Base-by-base conservation (phyloP, 2,888 invertebrate species). In the Hipparchia semele region DNA sequence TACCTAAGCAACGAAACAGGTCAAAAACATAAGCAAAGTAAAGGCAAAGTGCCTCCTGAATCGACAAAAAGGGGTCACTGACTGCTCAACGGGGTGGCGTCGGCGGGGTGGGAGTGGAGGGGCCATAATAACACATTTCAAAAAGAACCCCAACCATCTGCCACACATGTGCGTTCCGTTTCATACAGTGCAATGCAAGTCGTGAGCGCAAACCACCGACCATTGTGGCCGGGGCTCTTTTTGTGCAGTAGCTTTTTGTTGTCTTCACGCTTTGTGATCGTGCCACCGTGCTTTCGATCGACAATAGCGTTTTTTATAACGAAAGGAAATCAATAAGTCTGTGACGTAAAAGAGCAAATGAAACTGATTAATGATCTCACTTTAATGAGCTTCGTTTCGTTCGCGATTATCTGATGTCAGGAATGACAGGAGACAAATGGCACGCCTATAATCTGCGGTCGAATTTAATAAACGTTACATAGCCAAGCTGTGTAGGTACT, bases 61-160 rank as follows among this genome's bases (percentile, higher is more conserved):
- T 82, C 84, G 80, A 86, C 87, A 85, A 87, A 91, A 90, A 88
- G 88, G 84, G 92, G 92, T 92, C 92, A 92, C 84, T 90, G 92
- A 92, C 91, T 90, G 90, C 86, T 81, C 85, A 78, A 85, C 82
- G 85, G 90, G 89, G 89, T 86, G 86, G 85, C 77, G 76, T 68
- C 71, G 75, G 73, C 77, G 75, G 78, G 78, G 78, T 78, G 81
- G 82, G 81, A 81, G 85, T 83, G 85, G 84, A 85, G 80, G 86
- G 84, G 84, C 84, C 84, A 81, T 85, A 90, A 90, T 91, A 90
- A 91, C 87, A 90, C 87, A 87, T 91, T 90, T 88, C 86, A 90
- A 92, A 92, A 90, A 86, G 84, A 89, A 86, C 92, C 91, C 90
- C 86, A 84, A 91, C 90, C 94, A 94, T 93, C 94, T 94, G 93